Evolutionary conservation across 2,797 vertebrate species (phyloP).

Genomic region (Malacoctenus gilli): DNA sequence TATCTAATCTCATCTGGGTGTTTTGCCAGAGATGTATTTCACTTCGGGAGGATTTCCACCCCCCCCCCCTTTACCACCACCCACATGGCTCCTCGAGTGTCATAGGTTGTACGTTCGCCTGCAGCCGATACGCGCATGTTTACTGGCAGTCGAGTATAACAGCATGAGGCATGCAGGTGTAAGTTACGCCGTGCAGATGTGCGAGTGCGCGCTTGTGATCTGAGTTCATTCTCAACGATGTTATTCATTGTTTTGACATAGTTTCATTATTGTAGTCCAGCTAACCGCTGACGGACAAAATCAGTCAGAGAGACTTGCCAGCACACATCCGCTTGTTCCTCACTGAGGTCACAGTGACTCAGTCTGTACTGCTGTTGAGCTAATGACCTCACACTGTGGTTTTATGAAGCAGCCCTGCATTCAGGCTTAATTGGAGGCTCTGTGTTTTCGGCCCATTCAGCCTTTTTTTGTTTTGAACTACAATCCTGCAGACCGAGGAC

Average conservation of each 20-base stretch:
- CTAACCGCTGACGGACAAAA: too few relatives aligned
- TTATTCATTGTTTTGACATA: constrained; percentile 10
- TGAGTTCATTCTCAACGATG: background rate
- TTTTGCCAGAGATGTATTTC: constrained; percentile 75
- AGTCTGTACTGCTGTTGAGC: background rate
- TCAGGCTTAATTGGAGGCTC: too few relatives aligned
- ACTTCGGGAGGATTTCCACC: constrained; percentile 65
- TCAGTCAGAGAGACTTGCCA: too few relatives aligned
- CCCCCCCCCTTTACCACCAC: constrained; percentile 54
- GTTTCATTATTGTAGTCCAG: background rate
- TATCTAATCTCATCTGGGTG: constrained; percentile 71
- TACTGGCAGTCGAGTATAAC: background rate
- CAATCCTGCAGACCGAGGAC: too few relatives aligned
- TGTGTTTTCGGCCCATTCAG: too few relatives aligned
- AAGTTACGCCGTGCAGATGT: constrained; percentile 8
- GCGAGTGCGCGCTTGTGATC: background rate
- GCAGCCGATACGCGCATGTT: constrained; percentile 2
- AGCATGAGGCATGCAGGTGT: constrained; percentile 22
- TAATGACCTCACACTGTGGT: too few relatives aligned
- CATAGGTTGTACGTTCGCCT: constrained; percentile 24
- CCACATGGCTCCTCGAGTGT: constrained; percentile 52
- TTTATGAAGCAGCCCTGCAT: too few relatives aligned
- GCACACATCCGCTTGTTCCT: too few relatives aligned
- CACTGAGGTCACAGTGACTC: background rate
- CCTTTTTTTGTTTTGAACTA: too few relatives aligned